phyloP scores from a whole-genome alignment of 2,113 vertebrate genomes.

The Abramis brama region DNA sequence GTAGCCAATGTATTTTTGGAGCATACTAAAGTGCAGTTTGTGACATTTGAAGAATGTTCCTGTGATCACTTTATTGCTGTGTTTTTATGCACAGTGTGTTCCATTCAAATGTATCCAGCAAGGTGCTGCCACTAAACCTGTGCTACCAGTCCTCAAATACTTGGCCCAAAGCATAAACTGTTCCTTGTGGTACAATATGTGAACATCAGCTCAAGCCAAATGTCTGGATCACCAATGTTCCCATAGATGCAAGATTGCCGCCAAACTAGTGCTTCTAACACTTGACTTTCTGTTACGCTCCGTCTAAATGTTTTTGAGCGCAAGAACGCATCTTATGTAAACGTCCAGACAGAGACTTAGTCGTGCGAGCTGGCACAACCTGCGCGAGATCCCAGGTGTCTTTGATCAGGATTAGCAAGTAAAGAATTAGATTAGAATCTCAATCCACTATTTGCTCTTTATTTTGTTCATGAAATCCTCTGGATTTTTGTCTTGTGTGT shows the following conservation, averaged over 20 bases:
- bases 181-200: conserved; percentile 42
- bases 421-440: background rate
- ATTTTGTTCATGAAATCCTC: conserved; percentile 1
- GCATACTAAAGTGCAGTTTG: background rate
- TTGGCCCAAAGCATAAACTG: conserved; percentile 38
- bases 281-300: background rate
- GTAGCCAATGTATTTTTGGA: background rate
- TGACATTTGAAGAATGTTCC: background rate
- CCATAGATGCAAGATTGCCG: background rate
- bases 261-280: background rate
- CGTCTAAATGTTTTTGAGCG: background rate
- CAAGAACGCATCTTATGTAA: conserved; percentile 6
- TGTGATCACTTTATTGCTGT: conserved; percentile 15
- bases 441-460: background rate
- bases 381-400: background rate
- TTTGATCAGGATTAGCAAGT: conserved; percentile 6
- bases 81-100: conserved; percentile 4
- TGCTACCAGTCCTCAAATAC: conserved; percentile 50
- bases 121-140: conserved; percentile 39
- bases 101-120: conserved; percentile 3
- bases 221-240: conserved; percentile 1
- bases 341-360: background rate
- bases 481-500: background rate
- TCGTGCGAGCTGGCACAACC: background rate
- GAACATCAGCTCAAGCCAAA: conserved; percentile 32